These are phyloP conservation scores for Temnothorax rugatulus DNA, from an alignment of 2,888 invertebrate genomes.

Conservation along the genomic window DNA sequence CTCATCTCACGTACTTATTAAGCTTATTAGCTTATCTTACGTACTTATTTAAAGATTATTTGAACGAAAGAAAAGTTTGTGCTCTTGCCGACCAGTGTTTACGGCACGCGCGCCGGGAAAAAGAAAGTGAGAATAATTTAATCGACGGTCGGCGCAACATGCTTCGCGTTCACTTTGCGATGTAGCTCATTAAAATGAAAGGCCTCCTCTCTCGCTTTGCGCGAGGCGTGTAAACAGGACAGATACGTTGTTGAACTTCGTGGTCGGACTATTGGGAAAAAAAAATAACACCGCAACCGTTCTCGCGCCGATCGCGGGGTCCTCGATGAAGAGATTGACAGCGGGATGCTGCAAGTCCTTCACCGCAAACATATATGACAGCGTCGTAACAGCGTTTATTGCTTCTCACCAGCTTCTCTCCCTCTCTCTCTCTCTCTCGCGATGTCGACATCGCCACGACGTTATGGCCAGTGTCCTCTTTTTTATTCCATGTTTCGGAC, in stretches of 20 bases:
- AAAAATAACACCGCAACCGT: not conserved
- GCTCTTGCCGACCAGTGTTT: not conserved
- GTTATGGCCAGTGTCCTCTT: not conserved
- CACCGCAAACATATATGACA: slow-evolving; percentile 8
- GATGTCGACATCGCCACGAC: not conserved
- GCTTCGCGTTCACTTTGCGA: slow-evolving; percentile 50
- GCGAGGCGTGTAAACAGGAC: slow-evolving; percentile 58
- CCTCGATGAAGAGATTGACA: slow-evolving; percentile 27
- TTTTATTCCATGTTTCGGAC: not conserved
- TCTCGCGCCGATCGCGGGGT: not conserved
- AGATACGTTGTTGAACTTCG: slow-evolving; percentile 68
- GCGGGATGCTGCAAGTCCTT: slow-evolving; percentile 9
- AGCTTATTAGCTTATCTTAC: not conserved
- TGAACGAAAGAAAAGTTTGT: not conserved
- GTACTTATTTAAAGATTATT: not conserved
- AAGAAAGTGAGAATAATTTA: slow-evolving; percentile 64
- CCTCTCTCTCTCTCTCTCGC: not conserved
- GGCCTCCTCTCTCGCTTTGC: slow-evolving; percentile 36
- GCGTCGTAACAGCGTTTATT: slow-evolving; percentile 9
- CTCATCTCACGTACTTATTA: not conserved
- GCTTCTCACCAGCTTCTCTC: not conserved
- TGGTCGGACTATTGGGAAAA: slow-evolving; percentile 18
- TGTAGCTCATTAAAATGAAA: slow-evolving; percentile 73
- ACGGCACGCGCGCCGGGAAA: not conserved
- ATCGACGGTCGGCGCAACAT: slow-evolving; percentile 55